Percentiles rank a stretch among this genome's conserved stretches.
phyloP scores from a whole-genome alignment of 2,113 vertebrate species.

The Himantopus leucocephalus region DNA sequence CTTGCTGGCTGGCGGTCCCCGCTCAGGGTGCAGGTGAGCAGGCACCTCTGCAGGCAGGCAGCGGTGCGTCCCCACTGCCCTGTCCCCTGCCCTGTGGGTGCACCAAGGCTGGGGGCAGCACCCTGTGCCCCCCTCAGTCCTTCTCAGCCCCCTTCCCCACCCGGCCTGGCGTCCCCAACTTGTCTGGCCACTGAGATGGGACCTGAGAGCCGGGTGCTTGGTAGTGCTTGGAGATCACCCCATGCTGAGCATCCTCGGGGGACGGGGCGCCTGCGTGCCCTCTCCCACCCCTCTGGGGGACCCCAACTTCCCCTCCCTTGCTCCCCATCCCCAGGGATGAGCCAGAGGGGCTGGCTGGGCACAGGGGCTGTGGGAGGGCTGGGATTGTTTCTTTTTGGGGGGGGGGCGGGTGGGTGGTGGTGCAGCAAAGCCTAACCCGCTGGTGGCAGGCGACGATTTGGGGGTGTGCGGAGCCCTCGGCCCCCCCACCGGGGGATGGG shows the following conservation, averaged over 20 bases:
- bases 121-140: rapidly evolving
- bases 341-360: background rate
- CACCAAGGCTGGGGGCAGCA: background rate
- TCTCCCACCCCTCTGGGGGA: background rate
- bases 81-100: background rate
- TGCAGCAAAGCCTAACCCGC: too few relatives aligned
- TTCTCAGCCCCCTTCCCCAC: background rate
- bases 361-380: background rate
- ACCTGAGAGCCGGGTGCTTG: background rate
- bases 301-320: background rate
- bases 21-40: background rate
- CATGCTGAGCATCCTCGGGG: rapidly evolving
- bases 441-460: too few relatives aligned
- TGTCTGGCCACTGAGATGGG: background rate
- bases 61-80: rapidly evolving
- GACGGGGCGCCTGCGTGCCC: too few relatives aligned
- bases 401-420: too few relatives aligned
- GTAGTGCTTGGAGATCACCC: background rate
- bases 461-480: background rate
- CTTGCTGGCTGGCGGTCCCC: background rate
- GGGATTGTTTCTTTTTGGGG: background rate
- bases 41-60: background rate
- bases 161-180: background rate
- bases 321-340: background rate
- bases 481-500: background rate